Percentiles rank a stretch among this genome's conserved stretches.
phyloP scores from a whole-genome alignment of 2,888 invertebrate genomes.

The Malachius bipustulatus region DNA sequence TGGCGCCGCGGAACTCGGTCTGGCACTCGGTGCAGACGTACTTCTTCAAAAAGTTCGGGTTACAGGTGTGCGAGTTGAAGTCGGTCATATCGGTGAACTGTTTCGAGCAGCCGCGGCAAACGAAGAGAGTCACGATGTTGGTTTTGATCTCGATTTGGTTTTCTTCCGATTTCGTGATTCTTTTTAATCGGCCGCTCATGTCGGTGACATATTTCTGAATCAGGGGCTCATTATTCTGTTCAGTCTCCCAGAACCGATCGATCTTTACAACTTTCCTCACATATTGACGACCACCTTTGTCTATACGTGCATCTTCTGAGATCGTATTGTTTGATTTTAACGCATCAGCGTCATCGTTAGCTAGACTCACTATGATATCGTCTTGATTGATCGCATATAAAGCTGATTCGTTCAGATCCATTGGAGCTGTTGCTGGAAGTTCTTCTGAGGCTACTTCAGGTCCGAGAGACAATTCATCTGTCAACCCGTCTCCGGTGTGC shows the following conservation, averaged over 20 bases:
- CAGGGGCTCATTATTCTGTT: constrained; percentile 22
- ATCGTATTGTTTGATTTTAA: too few species aligned
- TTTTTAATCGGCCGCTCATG: constrained; percentile 23
- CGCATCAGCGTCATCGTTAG: too few species aligned
- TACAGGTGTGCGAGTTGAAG: constrained; percentile 38
- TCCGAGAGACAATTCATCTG: too few species aligned
- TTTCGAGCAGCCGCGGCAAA: constrained; percentile 38
- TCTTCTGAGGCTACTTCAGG: too few species aligned
- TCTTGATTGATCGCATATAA: too few species aligned
- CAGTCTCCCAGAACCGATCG: constrained; percentile 44
- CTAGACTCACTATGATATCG: too few species aligned
- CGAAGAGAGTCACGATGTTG: constrained; percentile 32
- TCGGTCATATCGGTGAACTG: constrained; percentile 38
- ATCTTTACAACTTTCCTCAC: constrained; percentile 46
- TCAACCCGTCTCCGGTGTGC: too few species aligned
- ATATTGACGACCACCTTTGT: constrained; percentile 40
- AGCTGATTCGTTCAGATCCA: too few species aligned
- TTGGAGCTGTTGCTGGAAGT: too few species aligned
- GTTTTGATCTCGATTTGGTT: constrained; percentile 15
- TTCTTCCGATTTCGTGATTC: constrained; percentile 22
- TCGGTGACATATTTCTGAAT: constrained; percentile 24
- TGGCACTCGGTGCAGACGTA: constrained; percentile 22
- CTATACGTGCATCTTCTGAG: constrained; percentile 39
- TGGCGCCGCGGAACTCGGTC: constrained; percentile 15
- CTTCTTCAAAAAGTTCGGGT: constrained; percentile 14